Conservation (phyloP, 2,113 vertebrate species). For the Dinomys branickii region DNA sequence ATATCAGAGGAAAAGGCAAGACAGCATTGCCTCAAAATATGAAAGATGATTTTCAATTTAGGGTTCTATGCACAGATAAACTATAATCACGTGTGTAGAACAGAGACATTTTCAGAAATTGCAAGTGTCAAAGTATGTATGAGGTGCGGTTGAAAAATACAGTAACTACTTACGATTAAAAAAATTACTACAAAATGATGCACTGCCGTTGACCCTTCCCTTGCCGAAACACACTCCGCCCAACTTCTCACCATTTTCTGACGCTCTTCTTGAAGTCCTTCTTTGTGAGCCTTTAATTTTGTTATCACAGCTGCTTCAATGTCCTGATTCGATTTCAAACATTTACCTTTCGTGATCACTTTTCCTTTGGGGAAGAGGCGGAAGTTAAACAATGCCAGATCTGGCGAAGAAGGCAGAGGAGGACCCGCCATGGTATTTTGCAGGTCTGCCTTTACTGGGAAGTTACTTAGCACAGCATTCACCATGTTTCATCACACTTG, state of each 20-base stretch:
- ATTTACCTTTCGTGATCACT: not conserved
- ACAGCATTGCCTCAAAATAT: not conserved
- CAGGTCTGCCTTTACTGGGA: not conserved
- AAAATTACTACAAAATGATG: not conserved
- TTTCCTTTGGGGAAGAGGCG: not conserved
- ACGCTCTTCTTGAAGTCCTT: not conserved
- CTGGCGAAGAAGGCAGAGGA: not conserved
- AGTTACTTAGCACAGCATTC: not conserved
- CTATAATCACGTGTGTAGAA: not conserved
- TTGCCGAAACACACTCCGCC: not conserved
- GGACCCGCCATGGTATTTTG: not conserved
- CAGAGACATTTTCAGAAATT: constrained; percentile 1
- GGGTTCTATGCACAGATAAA: not conserved
- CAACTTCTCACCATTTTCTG: not conserved
- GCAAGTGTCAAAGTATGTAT: not conserved
- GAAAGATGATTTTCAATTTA: constrained; percentile 5
- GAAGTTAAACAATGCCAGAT: not conserved
- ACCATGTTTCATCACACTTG: not conserved
- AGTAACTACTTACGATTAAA: not conserved
- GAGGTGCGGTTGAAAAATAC: not conserved
- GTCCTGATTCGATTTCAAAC: not conserved
- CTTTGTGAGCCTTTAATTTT: not conserved
- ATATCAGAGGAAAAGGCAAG: not conserved
- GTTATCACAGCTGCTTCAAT: not conserved
- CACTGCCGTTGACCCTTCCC: not conserved